These are phyloP conservation scores for Peromyscus aztecus DNA, from an alignment of 2,797 vertebrate species.

Conservation along the genomic window DNA sequence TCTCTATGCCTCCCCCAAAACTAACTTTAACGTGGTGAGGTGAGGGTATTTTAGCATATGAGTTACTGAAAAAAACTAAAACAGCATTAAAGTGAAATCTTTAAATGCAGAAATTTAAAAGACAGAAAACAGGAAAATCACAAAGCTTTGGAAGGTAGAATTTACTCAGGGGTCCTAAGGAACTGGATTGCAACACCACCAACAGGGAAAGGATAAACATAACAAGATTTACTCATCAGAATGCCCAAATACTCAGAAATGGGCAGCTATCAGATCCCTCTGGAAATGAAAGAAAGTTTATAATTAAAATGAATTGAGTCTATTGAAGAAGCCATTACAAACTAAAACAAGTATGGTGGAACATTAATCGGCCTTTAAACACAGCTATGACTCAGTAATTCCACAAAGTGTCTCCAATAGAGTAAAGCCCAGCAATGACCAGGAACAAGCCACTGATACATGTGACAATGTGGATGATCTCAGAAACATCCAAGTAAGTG, in stretches of 20 bases:
- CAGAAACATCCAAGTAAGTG: no score
- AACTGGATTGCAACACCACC: neutral
- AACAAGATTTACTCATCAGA: neutral
- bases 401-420: neutral
- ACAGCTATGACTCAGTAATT: neutral
- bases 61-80: constrained; percentile 11
- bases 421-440: neutral
- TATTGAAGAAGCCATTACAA: neutral
- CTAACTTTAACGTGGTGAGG: neutral
- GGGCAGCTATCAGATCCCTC: neutral
- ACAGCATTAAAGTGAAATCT: neutral
- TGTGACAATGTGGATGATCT: neutral
- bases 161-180: neutral
- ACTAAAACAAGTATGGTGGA: neutral
- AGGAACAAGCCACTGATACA: neutral
- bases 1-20: neutral
- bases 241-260: neutral
- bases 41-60: constrained; percentile 16
- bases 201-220: neutral
- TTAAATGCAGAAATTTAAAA: constrained; percentile 32
- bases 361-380: neutral
- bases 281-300: neutral
- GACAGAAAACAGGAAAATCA: neutral
- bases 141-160: neutral
- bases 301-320: neutral